Base-by-base conservation (phyloP, 2,797 vertebrate genomes). In the Ptychobarbus kaznakovi region DNA sequence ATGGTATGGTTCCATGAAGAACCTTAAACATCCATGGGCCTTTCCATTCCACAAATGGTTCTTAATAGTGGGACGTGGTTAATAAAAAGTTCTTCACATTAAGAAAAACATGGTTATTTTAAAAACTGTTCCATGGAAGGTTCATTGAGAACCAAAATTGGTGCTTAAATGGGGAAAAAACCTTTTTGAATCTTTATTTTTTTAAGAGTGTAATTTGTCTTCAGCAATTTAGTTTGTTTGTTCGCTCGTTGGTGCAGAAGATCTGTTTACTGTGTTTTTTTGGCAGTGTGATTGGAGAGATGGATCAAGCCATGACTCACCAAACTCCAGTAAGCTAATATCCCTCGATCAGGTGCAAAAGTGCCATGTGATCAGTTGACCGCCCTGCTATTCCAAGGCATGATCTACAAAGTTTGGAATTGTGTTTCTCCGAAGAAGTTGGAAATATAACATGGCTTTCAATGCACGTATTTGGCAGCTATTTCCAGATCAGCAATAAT, bases 401-500 rank as follows among this genome's bases (percentile, higher is more conserved):
- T 84, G 79, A 66, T 82, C 28, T 18, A 40, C 85, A 68, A 82
- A 83, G 32, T 78, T 79, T 58, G 61, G 79, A 85, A 83, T 75
- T 72, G 53, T 78, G 51, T 38, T 80, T 63, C 74, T 74, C 32
- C 73, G 42, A 85, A 58, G 69, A 44, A 40, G 68, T 81, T 70
- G 25, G 46, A 70, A 42, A 86, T 51, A 86, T 76, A 66, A 38
- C 82, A 40, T 70, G 22, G 32, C 66, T 51, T 79, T 61, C 61
- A 53, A 49, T 77, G 53, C 35, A 40, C 32, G 7, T 58, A 42
- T 80, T 46, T 51, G 91, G 88, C 92, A 91, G 85, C 79, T 91
- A 88, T 93, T 91, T 92, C 92, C 91, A 91, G 91, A 90, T 93
- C 91, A 88, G 92, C 72, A 86, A 87, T 94, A 90, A 91, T 32